phyloP scores from a whole-genome alignment of 2,797 vertebrate species.

The Eospalax fontanierii region DNA sequence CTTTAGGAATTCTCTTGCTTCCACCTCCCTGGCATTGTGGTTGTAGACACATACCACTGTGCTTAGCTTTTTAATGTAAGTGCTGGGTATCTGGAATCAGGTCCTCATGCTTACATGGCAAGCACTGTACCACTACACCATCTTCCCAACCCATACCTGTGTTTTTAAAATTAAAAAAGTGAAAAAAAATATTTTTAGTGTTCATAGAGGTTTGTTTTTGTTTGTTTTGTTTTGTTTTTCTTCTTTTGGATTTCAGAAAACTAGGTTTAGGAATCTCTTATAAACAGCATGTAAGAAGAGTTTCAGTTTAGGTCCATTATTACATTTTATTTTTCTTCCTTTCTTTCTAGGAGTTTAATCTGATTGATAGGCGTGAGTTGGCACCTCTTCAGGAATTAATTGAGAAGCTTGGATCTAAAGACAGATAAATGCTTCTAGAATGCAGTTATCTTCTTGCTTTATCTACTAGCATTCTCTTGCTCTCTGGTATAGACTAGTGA shows the following conservation, averaged over 20 bases:
- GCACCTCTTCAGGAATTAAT: constrained; percentile 98
- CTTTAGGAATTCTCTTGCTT: not conserved
- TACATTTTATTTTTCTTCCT: constrained; percentile 52
- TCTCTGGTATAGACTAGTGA: constrained; percentile 78
- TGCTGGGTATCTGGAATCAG: not conserved
- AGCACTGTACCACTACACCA: not conserved
- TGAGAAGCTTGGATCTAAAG: constrained; percentile 98
- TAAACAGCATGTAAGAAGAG: constrained; percentile 50
- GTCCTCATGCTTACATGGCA: not conserved
- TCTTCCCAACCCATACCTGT: not conserved
- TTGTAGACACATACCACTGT: too few relatives aligned
- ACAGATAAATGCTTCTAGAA: constrained; percentile 93
- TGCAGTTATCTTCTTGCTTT: constrained; percentile 73
- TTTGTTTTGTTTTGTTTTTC: constrained; percentile 32
- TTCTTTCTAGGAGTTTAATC: constrained; percentile 95
- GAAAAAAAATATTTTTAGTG: too few relatives aligned
- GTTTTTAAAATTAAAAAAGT: constrained; percentile 24
- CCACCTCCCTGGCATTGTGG: not conserved
- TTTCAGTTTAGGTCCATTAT: constrained; percentile 52
- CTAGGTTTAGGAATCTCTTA: constrained; percentile 31
- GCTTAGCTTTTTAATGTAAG: not conserved
- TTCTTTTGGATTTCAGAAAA: constrained; percentile 69
- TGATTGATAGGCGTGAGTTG: constrained; percentile 97
- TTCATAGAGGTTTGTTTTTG: not conserved
- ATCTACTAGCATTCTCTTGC: constrained; percentile 75